Conservation (phyloP, 2,113 vertebrate species). For the Reinhardtius hippoglossoides region DNA sequence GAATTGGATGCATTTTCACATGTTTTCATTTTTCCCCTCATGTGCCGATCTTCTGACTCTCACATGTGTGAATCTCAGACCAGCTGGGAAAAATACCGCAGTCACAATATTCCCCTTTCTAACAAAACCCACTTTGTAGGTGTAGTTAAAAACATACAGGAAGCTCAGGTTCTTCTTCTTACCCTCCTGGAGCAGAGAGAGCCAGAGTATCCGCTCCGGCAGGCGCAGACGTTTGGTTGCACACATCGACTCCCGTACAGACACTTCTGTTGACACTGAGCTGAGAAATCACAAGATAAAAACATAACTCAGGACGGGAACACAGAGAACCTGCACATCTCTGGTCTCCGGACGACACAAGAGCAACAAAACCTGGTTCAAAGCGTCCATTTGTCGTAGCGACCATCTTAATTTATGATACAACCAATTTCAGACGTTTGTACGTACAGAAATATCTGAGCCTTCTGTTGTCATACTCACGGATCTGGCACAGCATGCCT, state of each 20-base stretch:
- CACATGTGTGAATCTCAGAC: not conserved
- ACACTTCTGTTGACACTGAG: conserved; percentile 78
- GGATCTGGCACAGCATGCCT: conserved; percentile 81
- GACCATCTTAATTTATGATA: too few species aligned
- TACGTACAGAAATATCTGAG: too few species aligned
- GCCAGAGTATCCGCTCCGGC: conserved; percentile 73
- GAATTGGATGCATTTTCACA: conserved; percentile 7
- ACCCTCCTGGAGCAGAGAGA: conserved; percentile 75
- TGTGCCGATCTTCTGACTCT: not conserved
- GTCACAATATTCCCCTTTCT: not conserved
- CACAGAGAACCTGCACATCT: not conserved
- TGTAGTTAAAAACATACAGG: too few species aligned
- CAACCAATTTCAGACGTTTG: too few species aligned
- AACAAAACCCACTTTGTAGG: not conserved
- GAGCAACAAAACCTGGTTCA: not conserved
- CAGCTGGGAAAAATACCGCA: not conserved
- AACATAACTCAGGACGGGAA: not conserved
- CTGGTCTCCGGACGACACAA: too few species aligned
- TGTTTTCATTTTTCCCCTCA: conserved; percentile 29
- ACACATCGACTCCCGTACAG: conserved; percentile 76
- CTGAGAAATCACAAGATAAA: conserved; percentile 33
- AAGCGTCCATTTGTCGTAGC: not conserved
- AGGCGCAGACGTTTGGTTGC: conserved; percentile 83
- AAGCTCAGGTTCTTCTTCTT: conserved; percentile 18
- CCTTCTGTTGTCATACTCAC: conserved; percentile 73